phyloP scores from a whole-genome alignment of 2,888 invertebrate species.

The Yponomeuta evonymella region DNA sequence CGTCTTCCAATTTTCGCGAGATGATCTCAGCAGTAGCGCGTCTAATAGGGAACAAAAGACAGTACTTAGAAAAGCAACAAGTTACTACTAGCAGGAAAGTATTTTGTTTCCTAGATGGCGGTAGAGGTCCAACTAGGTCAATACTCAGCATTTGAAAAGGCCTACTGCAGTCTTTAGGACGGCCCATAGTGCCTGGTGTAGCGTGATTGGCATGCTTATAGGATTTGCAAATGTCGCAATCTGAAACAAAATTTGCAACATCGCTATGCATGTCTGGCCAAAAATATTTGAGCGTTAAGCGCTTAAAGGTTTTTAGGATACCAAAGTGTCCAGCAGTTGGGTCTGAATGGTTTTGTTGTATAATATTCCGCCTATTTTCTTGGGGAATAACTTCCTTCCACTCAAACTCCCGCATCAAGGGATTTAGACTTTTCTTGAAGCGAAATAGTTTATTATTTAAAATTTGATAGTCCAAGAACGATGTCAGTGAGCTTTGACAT shows the following conservation, averaged over 20 bases:
- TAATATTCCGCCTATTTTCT: not conserved
- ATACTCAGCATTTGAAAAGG: slow-evolving; percentile 24
- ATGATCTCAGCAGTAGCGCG: slow-evolving; percentile 19
- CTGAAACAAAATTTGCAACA: slow-evolving; percentile 22
- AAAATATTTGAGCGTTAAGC: slow-evolving; percentile 20
- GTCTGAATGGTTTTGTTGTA: not conserved
- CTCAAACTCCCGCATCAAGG: slow-evolving; percentile 1
- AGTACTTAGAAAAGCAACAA: slow-evolving; percentile 26
- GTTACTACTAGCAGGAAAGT: slow-evolving; percentile 22
- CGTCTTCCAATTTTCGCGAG: slow-evolving; percentile 23
- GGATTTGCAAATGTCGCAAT: slow-evolving; percentile 20
- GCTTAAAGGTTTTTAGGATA: slow-evolving; percentile 25
- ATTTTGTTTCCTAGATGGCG: slow-evolving; percentile 20
- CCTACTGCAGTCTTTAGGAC: slow-evolving; percentile 24
- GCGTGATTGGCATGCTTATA: slow-evolving; percentile 23
- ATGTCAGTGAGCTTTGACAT: not conserved
- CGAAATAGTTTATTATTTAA: not conserved
- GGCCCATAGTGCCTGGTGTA: slow-evolving; percentile 25
- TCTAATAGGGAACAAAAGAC: slow-evolving; percentile 19
- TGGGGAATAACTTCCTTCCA: slow-evolving; percentile 1
- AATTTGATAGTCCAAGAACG: not conserved
- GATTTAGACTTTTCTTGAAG: not conserved
- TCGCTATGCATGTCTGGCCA: slow-evolving; percentile 22
- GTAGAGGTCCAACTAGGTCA: slow-evolving; percentile 24
- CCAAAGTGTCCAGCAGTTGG: slow-evolving; percentile 17